Base-by-base conservation (phyloP, 2,888 invertebrate species). In the Thymelicus lineola region DNA sequence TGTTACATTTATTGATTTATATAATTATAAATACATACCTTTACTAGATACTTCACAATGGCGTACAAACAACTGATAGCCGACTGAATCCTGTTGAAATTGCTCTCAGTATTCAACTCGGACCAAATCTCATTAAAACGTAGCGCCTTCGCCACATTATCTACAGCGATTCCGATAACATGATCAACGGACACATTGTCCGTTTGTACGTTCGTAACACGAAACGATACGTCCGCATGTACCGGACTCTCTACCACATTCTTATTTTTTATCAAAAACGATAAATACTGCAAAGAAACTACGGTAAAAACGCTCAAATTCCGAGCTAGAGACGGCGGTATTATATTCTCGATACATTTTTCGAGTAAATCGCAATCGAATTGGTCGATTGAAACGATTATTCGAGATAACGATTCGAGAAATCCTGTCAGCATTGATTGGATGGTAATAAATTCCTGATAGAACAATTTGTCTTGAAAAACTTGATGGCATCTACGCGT, bases 21-120 rank as follows among this genome's bases (percentile, higher is more conserved):
- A n/a, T n/a, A n/a, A n/a, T 28, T 5, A 28, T 1, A 28, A 15
- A 48, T 20, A 75, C 82, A 79, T 75, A 94, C 94, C 86, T 93
- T 93, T 1, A 93, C 90, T 61, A 91, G 82, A 84, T 94, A 91
- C 72, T 93, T 92, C 6, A 93, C 87, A 35, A 92, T 81, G 0
- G 92, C 92, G 75, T 90, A 94, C 77, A 94, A 80, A 71, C 94
- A 94, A 72, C 93, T 91, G 0, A 94, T 87, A 1, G 93, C 93
- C 0, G 94, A 94, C 66, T 94, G 94, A 1, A 86, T 88, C 65
- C 92, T 85, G 76, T 91, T 91, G 4, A 83, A 75, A 76, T 94
- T 93, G 1, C 82, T 84, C 68, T 94, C 93, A 0, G 80, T 77
- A 72, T 94, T 94, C 76, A 94, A 75, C 67, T 92, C 90, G 0